These are phyloP conservation scores for Drosophila testacea DNA, from an alignment of 2,888 invertebrate species.

Conservation along the genomic window DNA sequence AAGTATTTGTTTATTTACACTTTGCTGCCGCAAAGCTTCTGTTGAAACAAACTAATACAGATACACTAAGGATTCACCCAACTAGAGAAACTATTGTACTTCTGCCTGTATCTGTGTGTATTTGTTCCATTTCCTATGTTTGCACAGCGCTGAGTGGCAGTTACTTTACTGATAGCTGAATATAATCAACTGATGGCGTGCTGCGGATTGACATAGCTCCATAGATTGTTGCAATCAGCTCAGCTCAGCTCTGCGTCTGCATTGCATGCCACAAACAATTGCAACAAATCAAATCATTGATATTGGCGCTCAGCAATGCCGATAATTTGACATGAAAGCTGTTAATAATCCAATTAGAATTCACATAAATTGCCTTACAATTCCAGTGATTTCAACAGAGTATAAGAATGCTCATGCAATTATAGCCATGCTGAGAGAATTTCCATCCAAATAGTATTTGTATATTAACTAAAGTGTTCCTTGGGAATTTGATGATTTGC, in stretches of 20 bases:
- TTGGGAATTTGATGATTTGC: background rate
- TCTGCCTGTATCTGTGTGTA: slow-evolving; percentile 11
- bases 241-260: slow-evolving; percentile 4
- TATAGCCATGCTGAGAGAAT: background rate
- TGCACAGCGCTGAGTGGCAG: slow-evolving; percentile 63
- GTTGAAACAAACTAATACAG: slow-evolving; percentile 54
- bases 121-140: slow-evolving; percentile 42
- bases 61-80: slow-evolving; percentile 28
- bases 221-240: slow-evolving; percentile 34
- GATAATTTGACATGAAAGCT: slow-evolving; percentile 29
- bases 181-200: slow-evolving; percentile 73
- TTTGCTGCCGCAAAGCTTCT: slow-evolving; percentile 49
- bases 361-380: background rate
- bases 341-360: slow-evolving; percentile 9
- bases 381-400: background rate
- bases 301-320: slow-evolving; percentile 35
- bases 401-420: background rate
- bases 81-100: slow-evolving; percentile 26
- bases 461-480: slow-evolving; percentile 11
- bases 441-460: background rate
- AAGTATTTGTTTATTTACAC: slow-evolving; percentile 76
- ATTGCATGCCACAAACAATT: slow-evolving; percentile 42
- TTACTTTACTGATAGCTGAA: slow-evolving; percentile 72
- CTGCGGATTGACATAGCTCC: slow-evolving; percentile 58
- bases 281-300: slow-evolving; percentile 63